Evolutionary conservation across 2,797 vertebrate genomes (phyloP).

Genomic region (Betta splendens): DNA sequence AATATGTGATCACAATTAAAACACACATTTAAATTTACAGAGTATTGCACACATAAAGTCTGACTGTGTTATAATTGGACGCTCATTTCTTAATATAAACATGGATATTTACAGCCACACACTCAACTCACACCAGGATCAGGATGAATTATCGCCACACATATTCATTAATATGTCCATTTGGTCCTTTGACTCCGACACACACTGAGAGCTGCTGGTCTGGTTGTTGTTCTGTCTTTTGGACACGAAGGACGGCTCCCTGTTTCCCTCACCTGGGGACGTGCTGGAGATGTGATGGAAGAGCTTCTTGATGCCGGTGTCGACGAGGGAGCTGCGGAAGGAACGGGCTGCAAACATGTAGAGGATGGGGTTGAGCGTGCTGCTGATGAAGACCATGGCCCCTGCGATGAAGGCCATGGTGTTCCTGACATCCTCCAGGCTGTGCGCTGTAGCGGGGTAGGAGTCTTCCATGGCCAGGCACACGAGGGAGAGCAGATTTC

Average conservation of each 20-base stretch:
- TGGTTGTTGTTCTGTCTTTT: conserved; percentile 76
- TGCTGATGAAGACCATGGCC: conserved; percentile 87
- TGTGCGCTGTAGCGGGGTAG: conserved; percentile 7
- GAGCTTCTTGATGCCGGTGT: conserved; percentile 84
- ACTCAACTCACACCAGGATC: conserved; percentile 18
- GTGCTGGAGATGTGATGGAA: conserved; percentile 86
- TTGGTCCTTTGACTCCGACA: conserved; percentile 66
- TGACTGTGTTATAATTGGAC: too few relatives aligned
- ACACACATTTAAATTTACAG: conserved; percentile 41
- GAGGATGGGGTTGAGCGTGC: conserved; percentile 87
- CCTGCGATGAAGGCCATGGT: conserved; percentile 80
- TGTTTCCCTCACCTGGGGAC: conserved; percentile 76
- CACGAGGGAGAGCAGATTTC: conserved; percentile 82
- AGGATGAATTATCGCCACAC: conserved; percentile 63
- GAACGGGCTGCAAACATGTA: conserved; percentile 87
- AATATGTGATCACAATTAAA: conserved; percentile 45
- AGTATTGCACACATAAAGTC: conserved; percentile 11
- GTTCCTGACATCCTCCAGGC: conserved; percentile 59
- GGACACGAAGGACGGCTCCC: conserved; percentile 79
- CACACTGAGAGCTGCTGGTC: conserved; percentile 65
- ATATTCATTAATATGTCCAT: conserved; percentile 69
- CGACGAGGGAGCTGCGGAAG: conserved; percentile 81
- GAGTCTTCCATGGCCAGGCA: conserved; percentile 54
- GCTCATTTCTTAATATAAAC: too few relatives aligned
- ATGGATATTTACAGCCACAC: conserved; percentile 16